Evolutionary conservation across 2,797 vertebrate genomes (phyloP), one percentile per base, ranked within the genome.

Genomic region (Micropoecilia bifurca): DNA sequence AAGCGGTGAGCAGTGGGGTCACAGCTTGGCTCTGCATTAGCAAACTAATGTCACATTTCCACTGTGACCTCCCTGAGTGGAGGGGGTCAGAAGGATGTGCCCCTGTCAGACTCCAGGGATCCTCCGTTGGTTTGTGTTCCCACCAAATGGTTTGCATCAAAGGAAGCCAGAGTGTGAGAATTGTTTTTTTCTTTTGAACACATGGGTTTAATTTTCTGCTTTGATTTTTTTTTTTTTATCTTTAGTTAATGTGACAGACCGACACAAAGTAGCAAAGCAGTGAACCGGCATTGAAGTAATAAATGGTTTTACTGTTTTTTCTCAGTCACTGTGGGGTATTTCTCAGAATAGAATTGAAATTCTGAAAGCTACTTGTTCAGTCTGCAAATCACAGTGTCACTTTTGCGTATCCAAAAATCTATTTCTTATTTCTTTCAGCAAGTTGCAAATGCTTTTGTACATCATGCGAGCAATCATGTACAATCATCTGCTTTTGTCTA

Each of bases 1-100:
- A 68, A 76, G 50, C 18, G 10, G 68, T 66, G 77, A 57, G 71
- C 55, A 48, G 20, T 72, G 74, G 82, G 84, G 84, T 85, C 90
- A 89, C 75, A 75, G 85, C 80, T 88, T 78, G 46, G 41, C 50
- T 22, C 63, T 57, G 73, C 30, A 68, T 77, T 66, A 68, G 9
- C 41, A 48, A 71, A 73, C 25, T 55, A 16, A 80, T 25, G 69
- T 45, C 73, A 72, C 9, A 53, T 79, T 71, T 76, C 71, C 33
- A 82, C 50, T 57, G 39, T 1, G 16, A 74, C 28, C 55, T 39
- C 78, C 14, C 22, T 71, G 77, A 72, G n/a, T 57, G n/a, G 36
- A 77, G 75, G 53, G 12, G 30, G 16, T 69, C 45, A 66, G 30
- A 36, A 2, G 22, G 16, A 55, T 50, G 41, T 20, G 33, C 14